Evolutionary conservation across 2,888 invertebrate species (phyloP).

Genomic region (Drosophila nr. perissopoda): DNA sequence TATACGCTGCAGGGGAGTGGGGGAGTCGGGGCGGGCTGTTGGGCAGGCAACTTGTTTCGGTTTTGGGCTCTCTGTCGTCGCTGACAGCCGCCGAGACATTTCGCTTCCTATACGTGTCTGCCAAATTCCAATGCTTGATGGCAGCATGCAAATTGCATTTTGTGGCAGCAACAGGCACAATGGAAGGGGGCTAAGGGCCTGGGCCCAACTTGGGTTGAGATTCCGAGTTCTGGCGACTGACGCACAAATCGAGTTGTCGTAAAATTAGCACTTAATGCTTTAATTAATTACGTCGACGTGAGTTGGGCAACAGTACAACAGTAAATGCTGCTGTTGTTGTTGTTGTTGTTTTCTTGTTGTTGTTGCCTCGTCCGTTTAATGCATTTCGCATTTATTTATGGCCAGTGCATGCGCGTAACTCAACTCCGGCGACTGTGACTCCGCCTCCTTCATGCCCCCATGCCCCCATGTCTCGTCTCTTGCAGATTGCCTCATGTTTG

Average conservation of each 20-base stretch:
- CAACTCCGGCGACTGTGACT: constrained; percentile 50
- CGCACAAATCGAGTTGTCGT: constrained; percentile 82
- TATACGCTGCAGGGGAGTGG: neutral
- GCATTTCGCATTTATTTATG: constrained; percentile 81
- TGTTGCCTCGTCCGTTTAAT: constrained; percentile 69
- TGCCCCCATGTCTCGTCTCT: neutral
- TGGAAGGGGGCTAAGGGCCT: constrained; percentile 8
- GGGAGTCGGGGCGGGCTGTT: constrained; percentile 2
- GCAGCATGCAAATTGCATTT: constrained; percentile 76
- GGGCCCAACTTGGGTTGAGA: constrained; percentile 2
- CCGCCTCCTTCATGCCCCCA: neutral
- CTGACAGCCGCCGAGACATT: constrained; percentile 60
- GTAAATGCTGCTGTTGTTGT: constrained; percentile 45
- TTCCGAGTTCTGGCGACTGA: constrained; percentile 30
- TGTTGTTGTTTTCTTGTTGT: constrained; percentile 25
- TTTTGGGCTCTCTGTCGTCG: constrained; percentile 54
- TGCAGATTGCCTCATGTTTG: constrained; percentile 60
- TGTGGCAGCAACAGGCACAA: constrained; percentile 17
- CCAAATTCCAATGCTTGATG: constrained; percentile 76
- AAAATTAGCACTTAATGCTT: constrained; percentile 81
- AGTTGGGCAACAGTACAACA: constrained; percentile 48
- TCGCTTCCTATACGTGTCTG: constrained; percentile 67
- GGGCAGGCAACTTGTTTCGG: constrained; percentile 56
- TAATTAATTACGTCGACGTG: constrained; percentile 80
- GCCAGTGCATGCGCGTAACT: constrained; percentile 76